Evolutionary conservation across 92 coral and sea anemone species (phyloP), one percentile per base, ranked within the genome.

Genomic region (Nematostella vectensis): DNA sequence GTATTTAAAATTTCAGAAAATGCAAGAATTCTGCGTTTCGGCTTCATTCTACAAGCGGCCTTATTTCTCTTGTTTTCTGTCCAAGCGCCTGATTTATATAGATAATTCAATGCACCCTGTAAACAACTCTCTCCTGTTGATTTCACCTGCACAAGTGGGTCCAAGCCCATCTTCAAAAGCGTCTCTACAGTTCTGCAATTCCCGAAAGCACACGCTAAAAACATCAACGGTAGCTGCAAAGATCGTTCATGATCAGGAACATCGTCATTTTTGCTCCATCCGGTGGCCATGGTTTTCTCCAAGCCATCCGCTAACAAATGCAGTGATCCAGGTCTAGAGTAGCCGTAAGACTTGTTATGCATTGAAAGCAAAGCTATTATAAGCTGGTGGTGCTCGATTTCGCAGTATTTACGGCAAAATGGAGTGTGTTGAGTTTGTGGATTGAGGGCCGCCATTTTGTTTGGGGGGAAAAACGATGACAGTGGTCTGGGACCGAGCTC

Each of bases 181-280:
- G 70, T 63, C 49, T 67, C 68, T 27, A 80, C 59, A 25, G 80
- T 75, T 64, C 72, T 70, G 40, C 69, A 82, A 44, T 69, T 80
- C 26, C 87, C 87, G 53, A 80, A 80, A 58, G 87, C 87, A 55
- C 83, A 77, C 10, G 87, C 80, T 27, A 80, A 59, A 25, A 74
- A 80, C 0, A 75, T 33, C 27, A 80, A 28, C 3, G 87, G 87
- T 18, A 65, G 57, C 33, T 69, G 70, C 38, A 80, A 56, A 9
- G 74, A 68, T 20, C 51, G 60, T 16, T 50, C 54, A 31, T 58
- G 42, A 38, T 80, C 87, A 25, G 87, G 87, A 0, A 80, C 78
- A 25, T 37, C 54, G 45, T 68, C 62, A 30, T 80, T 70, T 1
- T 74, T 68, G 37, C 69, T 61, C 87, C 87, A 80, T 11, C 87